Evolutionary conservation across 2,113 vertebrate genomes (phyloP), one percentile per base, ranked within the genome.

Genomic region (Hiodon tergisus): DNA sequence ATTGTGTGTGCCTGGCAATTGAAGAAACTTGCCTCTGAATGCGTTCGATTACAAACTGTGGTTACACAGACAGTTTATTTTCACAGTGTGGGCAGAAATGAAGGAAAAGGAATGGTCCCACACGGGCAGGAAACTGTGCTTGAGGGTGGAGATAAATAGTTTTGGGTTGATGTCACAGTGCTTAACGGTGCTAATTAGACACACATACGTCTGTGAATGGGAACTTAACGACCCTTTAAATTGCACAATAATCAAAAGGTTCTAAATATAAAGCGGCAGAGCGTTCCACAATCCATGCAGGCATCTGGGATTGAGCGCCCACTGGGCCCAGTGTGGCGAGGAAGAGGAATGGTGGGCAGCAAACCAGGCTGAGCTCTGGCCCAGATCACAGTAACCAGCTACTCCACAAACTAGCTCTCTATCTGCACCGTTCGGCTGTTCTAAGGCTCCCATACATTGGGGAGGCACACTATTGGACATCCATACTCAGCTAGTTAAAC

Each of bases 281-380:
- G 75, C 81, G 77, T 76, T 76, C 77, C 74, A 80, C 81, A 86
- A 83, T 86, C 83, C 85, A 31, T 86, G 85, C 78, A 77, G 76
- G 83, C 85, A 88, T 85, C 83, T 87, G 85, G 87, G 86, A 85
- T 78, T 85, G 81, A 82, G 74, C 7, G 72, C 72, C 69, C 86
- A 85, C 86, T 87, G 86, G 80, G 86, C 86, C 87, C 73, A 74
- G 54, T 78, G 83, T 85, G 83, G 84, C 85, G 82, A 85, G 83
- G 86, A 82, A 76, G 80, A 87, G 53, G 78, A 77, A 79, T 81
- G 80, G 76, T 78, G 84, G 81, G 31, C 31, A 31, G 31, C 31
- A 31, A 31, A 31, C 31, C 31, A 31, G 31, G 31, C 31, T 31
- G 31, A 87, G 86, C 81, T 81, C 74, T 68, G 75, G 71, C 52